Percentiles rank a stretch among this genome's conserved stretches.
These are phyloP conservation scores for Allophyes oxyacanthae DNA, from an alignment of 2,888 invertebrate genomes.

Conservation along the genomic window DNA sequence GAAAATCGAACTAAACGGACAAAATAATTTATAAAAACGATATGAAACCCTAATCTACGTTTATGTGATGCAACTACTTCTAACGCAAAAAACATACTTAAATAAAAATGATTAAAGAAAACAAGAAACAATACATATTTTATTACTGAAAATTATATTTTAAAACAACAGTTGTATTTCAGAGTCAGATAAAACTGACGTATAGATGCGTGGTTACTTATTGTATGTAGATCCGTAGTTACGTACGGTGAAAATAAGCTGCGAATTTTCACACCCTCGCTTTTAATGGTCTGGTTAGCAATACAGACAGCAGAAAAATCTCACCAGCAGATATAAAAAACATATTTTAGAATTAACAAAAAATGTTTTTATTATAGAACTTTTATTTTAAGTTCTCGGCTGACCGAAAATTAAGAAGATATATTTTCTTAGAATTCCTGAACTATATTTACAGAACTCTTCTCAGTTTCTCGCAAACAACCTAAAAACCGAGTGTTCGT, in stretches of 20 bases:
- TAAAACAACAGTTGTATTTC: constrained; percentile 38
- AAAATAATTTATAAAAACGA: too few species aligned
- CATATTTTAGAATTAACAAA: background rate
- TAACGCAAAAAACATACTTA: too few species aligned
- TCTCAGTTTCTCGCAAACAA: constrained; percentile 21
- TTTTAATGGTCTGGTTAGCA: constrained; percentile 81
- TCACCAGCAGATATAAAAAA: background rate
- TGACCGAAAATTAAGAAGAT: background rate
- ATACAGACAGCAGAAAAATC: constrained; percentile 71
- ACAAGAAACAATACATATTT: too few species aligned
- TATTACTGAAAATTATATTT: constrained; percentile 2
- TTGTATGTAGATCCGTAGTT: constrained; percentile 50
- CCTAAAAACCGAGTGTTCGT: constrained; percentile 2
- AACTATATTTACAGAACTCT: constrained; percentile 12
- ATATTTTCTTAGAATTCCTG: constrained; percentile 2
- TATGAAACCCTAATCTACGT: too few species aligned
- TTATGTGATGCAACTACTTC: too few species aligned
- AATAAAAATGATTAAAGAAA: too few species aligned
- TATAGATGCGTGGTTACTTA: constrained; percentile 18
- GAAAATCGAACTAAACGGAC: too few species aligned
- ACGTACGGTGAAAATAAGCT: constrained; percentile 78
- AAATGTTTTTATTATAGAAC: background rate
- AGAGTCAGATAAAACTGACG: constrained; percentile 23
- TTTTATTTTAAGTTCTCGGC: background rate
- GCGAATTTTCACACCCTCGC: constrained; percentile 84